A percentile compares a stretch with the other conserved stretches of the same genome.
phyloP scores from a whole-genome alignment of 2,888 invertebrate species.

The Oscheius onirici region DNA sequence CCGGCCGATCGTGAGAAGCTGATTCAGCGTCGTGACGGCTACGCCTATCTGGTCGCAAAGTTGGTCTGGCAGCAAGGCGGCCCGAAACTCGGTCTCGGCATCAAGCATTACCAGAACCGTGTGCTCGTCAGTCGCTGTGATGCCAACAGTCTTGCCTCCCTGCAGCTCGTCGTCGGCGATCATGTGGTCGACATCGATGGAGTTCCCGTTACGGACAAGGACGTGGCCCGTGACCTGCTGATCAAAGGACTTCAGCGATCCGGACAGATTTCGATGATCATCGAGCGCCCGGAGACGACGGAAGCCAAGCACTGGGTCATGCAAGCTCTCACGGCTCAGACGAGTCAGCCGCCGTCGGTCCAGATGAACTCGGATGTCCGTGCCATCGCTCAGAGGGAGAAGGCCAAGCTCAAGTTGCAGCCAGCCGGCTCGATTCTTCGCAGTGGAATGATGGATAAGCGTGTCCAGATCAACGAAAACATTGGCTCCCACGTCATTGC shows the following conservation, averaged over 20 bases:
- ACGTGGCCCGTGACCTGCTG: conserved; percentile 26
- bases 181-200: conserved; percentile 8
- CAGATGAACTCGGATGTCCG: conserved; percentile 51
- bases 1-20: conserved; percentile 60
- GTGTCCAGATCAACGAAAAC: conserved; percentile 25
- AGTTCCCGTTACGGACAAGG: conserved; percentile 16
- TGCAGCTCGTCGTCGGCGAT: neutral
- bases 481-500: conserved; percentile 35
- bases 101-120: conserved; percentile 64
- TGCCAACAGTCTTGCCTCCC: conserved; percentile 4
- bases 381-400: conserved; percentile 33
- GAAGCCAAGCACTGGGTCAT: conserved; percentile 48
- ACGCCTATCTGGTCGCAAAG: conserved; percentile 41
- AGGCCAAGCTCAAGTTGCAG: conserved; percentile 18
- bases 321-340: conserved; percentile 17
- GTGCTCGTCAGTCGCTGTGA: conserved; percentile 49
- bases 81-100: conserved; percentile 62
- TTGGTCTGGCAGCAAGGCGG: conserved; percentile 35
- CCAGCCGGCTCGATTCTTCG: conserved; percentile 25
- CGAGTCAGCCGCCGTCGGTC: conserved; percentile 44
- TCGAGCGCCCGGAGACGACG: conserved; percentile 51
- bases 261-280: conserved; percentile 37
- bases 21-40: conserved; percentile 62
- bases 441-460: neutral
- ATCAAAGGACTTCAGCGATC: conserved; percentile 3